Evolutionary conservation across 2,797 vertebrate genomes (phyloP), one percentile per base, ranked within the genome.

Genomic region (Todus mexicanus): DNA sequence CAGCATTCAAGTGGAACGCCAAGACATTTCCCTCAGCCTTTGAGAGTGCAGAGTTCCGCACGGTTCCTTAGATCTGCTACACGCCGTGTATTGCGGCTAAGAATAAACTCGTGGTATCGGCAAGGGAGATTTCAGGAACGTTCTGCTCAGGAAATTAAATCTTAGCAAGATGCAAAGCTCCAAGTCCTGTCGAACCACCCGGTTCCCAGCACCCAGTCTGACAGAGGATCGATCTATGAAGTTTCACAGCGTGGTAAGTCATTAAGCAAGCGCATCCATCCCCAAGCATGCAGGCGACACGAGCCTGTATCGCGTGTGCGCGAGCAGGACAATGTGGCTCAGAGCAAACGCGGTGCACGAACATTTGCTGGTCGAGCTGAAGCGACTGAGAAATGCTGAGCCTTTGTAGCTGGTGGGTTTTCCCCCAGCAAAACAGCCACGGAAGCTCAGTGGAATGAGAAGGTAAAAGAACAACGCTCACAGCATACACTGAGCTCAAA

Each of bases 201-300:
- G 78, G 81, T 57, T 84, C 68, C 11, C 33, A 72, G 75, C 77
- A 40, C 19, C 26, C 47, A 85, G 93, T 92, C 96, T 85, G 91
- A 96, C 92, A 95, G 93, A 96, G 95, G 96, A 96, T 40, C 95
- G 72, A 33, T 72, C 92, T 88, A 82, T 89, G 47, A 91, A 79
- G 74, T 82, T 87, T 77, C 60, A 71, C 13, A 66, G 18, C 47
- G 71, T 29, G 83, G 74, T 37, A 59, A 65, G 71, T 87, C 51
- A 79, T 66, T 57, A 83, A 72, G 77, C 96, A 94, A 93, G 94
- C 96, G 92, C 74, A 94, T 79, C 90, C 90, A 86, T 66, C 65
- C 77, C 50, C 27, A 43, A 88, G 83, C 43, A 86, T 95, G 95
- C 92, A 94, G 1, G 11, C 21, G 63, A 15, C 60, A 80, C 31